These are phyloP conservation scores for Sphenopsis melanotis DNA, from an alignment of 2,797 vertebrate genomes.

Conservation along the genomic window DNA sequence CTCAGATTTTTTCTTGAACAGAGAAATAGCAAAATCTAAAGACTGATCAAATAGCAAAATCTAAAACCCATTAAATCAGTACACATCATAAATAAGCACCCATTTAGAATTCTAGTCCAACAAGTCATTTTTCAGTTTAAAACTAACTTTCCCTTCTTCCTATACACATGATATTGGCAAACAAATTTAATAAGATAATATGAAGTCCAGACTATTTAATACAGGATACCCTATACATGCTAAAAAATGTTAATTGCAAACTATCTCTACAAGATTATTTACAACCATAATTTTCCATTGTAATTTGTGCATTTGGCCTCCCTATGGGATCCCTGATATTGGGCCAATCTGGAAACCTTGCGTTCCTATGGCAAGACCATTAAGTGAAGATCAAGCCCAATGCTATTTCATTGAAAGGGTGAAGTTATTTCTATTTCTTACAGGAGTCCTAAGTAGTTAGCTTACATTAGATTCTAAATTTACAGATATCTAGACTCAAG, in stretches of 20 bases:
- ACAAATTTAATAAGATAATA: neutral
- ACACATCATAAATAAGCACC: neutral
- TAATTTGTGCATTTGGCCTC: neutral
- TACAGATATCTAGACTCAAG: neutral
- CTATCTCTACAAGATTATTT: neutral
- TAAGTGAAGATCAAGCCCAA: neutral
- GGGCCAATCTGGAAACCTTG: neutral
- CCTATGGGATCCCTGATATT: neutral
- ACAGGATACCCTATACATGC: neutral
- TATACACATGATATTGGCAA: neutral
- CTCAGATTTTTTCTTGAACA: neutral
- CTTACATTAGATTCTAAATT: neutral
- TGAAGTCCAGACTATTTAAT: neutral
- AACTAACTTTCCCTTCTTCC: neutral
- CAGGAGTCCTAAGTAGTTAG: neutral
- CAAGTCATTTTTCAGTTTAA: neutral
- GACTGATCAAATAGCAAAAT: neutral
- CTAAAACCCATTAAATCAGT: neutral
- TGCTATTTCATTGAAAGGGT: neutral
- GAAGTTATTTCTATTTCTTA: neutral
- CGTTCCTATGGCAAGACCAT: fast-evolving
- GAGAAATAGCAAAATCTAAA: neutral
- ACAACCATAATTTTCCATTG: neutral
- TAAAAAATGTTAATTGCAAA: neutral
- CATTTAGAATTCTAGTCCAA: neutral